Conservation (phyloP, 1,140 invertebrate genomes). For the Drosophila albomicans region DNA sequence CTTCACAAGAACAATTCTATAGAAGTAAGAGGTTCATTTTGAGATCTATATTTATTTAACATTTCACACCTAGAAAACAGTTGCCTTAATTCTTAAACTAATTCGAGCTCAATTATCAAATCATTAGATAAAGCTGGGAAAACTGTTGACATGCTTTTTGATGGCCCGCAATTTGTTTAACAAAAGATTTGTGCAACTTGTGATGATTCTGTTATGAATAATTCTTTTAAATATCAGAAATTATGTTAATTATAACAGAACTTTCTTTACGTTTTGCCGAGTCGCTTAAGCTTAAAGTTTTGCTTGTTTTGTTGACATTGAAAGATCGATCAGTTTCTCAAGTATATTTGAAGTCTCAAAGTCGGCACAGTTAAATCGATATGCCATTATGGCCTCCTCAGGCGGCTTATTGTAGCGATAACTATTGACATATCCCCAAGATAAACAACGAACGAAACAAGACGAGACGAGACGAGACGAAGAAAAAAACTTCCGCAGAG, state of each 20-base stretch:
- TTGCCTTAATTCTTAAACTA: conserved; percentile 9
- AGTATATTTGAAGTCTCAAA: conserved; percentile 21
- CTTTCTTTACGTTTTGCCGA: conserved; percentile 28
- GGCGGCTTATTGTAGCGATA: conserved; percentile 53
- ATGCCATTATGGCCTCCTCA: conserved; percentile 61
- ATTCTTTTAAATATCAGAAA: conserved; percentile 5
- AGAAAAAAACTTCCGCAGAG: conserved; percentile 61
- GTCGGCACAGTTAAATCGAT: conserved; percentile 63
- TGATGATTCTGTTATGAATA: conserved; percentile 23
- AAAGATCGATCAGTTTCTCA: conserved; percentile 13
- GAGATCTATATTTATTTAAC: not conserved
- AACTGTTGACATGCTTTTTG: conserved; percentile 3
- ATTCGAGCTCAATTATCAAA: conserved; percentile 12
- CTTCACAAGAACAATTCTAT: conserved; percentile 12
- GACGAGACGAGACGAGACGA: not conserved
- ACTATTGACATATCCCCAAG: conserved; percentile 72
- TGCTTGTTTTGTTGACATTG: conserved; percentile 14
- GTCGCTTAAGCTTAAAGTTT: not conserved
- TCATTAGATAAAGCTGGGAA: conserved; percentile 6
- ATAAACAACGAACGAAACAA: conserved; percentile 69
- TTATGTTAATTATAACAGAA: conserved; percentile 44
- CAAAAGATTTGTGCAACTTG: conserved; percentile 35
- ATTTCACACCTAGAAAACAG: conserved; percentile 4
- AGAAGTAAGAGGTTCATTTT: conserved; percentile 17
- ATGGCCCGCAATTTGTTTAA: conserved; percentile 19